Evolutionary conservation across 2,888 invertebrate genomes (phyloP), one percentile per base, ranked within the genome.

Genomic region (Siphlonurus alternatus): DNA sequence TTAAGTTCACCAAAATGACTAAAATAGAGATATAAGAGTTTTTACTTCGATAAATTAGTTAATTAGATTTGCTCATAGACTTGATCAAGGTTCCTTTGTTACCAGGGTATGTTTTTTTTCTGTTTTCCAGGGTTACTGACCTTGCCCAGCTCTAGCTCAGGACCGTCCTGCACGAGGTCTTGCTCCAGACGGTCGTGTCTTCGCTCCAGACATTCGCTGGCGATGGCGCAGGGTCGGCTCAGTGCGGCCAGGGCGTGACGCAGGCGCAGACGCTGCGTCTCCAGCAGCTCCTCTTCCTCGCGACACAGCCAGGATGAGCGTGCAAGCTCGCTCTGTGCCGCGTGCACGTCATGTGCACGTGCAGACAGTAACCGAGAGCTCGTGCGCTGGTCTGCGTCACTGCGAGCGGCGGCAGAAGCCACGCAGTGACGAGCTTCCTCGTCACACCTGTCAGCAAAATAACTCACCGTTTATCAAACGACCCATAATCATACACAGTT

Each of bases 121-220:
- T n/a, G n/a, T n/a, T n/a, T n/a, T n/a, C n/a, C n/a, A n/a, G n/a
- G n/a, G n/a, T n/a, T n/a, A n/a, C n/a, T n/a, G n/a, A 76, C 78
- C 75, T 85, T 88, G 1, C 87, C 82, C 15, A 90, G 74, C 73
- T 89, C 88, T 68, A 87, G 86, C 73, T 90, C 89, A 10, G 88
- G 86, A 61, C 81, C 75, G 71, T 91, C 91, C 5, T 87, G 79
- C 0, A 88, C 86, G 60, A 90, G 76, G 74, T 91, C 91, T 0
- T 85, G 82, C 70, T 84, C 84, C 22, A 85, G 79, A 15, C 89
- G 80, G 25, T 82, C 83, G 0, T 85, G 81, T 59, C 90, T 79
- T 51, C 86, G 77, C 54, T 86, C 85, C 61, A 90, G 75, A 71
- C 89, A 89, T 74, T 90, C 89, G 65, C 82, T 84, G 0, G 84